Evolutionary conservation across 2,888 invertebrate species (phyloP).

Genomic region (Trilocha varians): DNA sequence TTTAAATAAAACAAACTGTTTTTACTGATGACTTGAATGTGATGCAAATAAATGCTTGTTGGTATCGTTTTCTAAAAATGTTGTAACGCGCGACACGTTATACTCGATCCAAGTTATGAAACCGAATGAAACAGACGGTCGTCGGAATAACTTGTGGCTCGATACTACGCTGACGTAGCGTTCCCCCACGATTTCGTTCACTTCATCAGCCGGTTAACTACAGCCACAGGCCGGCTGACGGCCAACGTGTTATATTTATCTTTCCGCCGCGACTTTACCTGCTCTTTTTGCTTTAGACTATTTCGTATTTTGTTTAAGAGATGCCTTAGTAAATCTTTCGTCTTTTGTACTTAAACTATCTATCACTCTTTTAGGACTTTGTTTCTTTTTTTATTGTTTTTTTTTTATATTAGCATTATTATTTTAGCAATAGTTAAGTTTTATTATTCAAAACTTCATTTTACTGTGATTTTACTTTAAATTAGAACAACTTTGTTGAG

Average conservation of each 20-base stretch:
- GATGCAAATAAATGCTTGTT: constrained; percentile 21
- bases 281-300: neutral
- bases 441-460: no score
- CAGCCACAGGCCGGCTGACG: constrained; percentile 41
- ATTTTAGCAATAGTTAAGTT: no score
- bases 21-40: neutral
- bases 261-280: neutral
- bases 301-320: no score
- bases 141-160: constrained; percentile 28
- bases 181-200: constrained; percentile 33
- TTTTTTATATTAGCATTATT: no score
- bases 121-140: constrained; percentile 31
- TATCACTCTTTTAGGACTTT: no score
- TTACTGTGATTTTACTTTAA: no score
- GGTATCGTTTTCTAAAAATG: constrained; percentile 12
- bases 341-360: no score
- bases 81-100: constrained; percentile 26
- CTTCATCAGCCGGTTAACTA: constrained; percentile 55
- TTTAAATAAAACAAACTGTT: constrained; percentile 49
- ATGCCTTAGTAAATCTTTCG: no score
- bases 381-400: no score
- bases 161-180: constrained; percentile 47
- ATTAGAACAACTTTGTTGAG: no score
- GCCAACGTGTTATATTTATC: constrained; percentile 7
- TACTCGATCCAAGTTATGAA: constrained; percentile 28